phyloP scores from a whole-genome alignment of 2,797 vertebrate species.

The Diceros bicornis region DNA sequence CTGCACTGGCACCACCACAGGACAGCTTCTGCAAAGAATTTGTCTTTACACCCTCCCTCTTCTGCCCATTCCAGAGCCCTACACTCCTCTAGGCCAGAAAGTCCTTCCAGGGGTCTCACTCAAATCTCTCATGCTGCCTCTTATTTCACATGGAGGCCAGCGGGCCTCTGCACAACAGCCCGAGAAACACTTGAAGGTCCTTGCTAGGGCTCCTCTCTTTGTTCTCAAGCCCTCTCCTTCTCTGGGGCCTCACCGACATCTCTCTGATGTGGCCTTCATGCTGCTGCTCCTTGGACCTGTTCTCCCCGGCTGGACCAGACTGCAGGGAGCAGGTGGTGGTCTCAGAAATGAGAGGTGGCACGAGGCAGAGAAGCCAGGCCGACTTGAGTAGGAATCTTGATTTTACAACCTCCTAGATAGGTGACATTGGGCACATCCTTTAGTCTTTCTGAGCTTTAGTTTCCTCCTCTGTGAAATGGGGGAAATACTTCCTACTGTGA shows the following conservation, averaged over 20 bases:
- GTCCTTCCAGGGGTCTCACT: neutral
- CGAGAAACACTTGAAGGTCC: neutral
- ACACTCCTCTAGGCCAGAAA: neutral
- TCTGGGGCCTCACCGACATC: neutral
- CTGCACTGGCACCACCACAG: neutral
- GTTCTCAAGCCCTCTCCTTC: neutral
- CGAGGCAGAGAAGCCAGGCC: neutral
- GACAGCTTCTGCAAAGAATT: neutral
- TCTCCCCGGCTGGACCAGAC: neutral
- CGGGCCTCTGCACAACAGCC: neutral
- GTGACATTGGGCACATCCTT: neutral
- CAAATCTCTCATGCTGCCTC: neutral
- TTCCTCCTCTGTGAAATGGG: neutral
- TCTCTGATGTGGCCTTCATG: neutral
- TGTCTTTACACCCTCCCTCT: neutral
- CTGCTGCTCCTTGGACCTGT: neutral
- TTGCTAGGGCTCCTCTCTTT: neutral
- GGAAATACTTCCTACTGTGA: neutral
- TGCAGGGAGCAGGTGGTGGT: rapidly evolving
- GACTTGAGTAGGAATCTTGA: neutral
- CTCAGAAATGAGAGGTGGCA: neutral
- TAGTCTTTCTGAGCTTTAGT: neutral
- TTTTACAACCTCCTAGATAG: neutral
- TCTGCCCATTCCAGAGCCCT: neutral
- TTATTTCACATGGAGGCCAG: neutral